Base-by-base conservation (phyloP, 2,797 vertebrate species). In the Manis pentadactyla region DNA sequence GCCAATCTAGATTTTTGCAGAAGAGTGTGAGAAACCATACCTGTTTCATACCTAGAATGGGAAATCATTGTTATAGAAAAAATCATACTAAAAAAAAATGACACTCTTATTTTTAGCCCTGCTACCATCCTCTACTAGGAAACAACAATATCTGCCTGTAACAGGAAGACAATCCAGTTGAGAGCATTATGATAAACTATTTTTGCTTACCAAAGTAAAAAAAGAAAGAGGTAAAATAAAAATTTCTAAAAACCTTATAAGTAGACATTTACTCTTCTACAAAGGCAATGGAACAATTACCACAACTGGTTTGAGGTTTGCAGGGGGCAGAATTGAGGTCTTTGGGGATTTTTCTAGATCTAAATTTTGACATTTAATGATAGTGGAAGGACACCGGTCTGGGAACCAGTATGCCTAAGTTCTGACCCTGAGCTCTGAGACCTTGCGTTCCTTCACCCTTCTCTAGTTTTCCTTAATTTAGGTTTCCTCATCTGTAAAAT, bases 311-410 rank as follows among this genome's bases (percentile, higher is more conserved):
- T 90, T 94, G 55, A 15, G 14, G 15, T 1, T 46, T 9, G 46
- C 46, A 46, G 10, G 27, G 51, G 31, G 57, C n/a, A 46, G 49
- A n/a, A 79, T 25, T 90, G 69, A 94, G 64, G 23, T 91, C 77
- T 93, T 94, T 88, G 27, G 75, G 49, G 55, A 75, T 55, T 93
- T 96, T 97, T 94, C 95, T 96, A 66, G 27, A 96, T 51, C 14
- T 25, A 63, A 69, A 89, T 55, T 69, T 42, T 88, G 61, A 86
- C 46, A 63, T 94, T 68, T 34, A 91, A 31, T 39, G 66, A 61
- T 69, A 53, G 27, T 53, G 21, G 23, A 81, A 39, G 78, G 61
- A 63, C 49, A 42, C 18, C 89, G 85, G 23, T 51, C 39, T 87
- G 82, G 83, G 61, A 87, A 37, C 53, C 18, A 71, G 19, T 19